A percentile compares a stretch with the other conserved stretches of the same genome.
Evolutionary conservation across 2,113 vertebrate genomes (phyloP).

Genomic region (Carassius carassius): DNA sequence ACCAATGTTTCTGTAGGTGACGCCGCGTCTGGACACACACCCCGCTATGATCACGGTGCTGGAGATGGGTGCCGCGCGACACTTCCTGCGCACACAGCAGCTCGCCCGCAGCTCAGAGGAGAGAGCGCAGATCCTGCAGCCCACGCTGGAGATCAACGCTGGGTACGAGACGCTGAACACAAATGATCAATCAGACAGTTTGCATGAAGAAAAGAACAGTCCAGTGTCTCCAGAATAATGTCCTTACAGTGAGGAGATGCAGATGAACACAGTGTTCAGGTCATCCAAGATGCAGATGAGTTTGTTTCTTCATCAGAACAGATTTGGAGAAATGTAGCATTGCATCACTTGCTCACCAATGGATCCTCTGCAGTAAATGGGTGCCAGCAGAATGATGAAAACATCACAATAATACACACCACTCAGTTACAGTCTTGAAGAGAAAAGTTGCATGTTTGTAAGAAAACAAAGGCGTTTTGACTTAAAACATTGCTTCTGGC

Average conservation of each 20-base stretch:
- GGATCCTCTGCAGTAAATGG: neutral
- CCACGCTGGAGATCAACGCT: conserved; percentile 94
- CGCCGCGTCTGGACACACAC: conserved; percentile 89
- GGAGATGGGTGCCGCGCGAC: conserved; percentile 96
- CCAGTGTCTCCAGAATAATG: neutral
- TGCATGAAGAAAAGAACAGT: too few relatives aligned
- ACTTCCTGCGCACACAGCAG: conserved; percentile 97
- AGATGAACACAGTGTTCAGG: neutral
- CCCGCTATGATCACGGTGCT: conserved; percentile 97
- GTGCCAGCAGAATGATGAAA: neutral
- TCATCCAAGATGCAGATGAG: too few relatives aligned
- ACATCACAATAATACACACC: neutral
- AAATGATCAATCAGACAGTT: neutral
- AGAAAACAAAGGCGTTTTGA: too few relatives aligned
- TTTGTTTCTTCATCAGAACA: neutral
- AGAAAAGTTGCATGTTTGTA: neutral
- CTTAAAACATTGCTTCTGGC: too few relatives aligned
- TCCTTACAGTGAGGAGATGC: neutral
- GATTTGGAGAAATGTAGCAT: neutral
- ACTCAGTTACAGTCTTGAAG: neutral
- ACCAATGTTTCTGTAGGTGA: conserved; percentile 75
- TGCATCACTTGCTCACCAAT: neutral
- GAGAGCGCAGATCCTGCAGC: conserved; percentile 91
- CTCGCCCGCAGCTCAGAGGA: conserved; percentile 88
- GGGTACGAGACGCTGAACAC: conserved; percentile 72